A percentile compares a stretch with the other conserved stretches of the same genome.
Evolutionary conservation across 2,113 vertebrate genomes (phyloP).

Genomic region (Todiramphus chloris): DNA sequence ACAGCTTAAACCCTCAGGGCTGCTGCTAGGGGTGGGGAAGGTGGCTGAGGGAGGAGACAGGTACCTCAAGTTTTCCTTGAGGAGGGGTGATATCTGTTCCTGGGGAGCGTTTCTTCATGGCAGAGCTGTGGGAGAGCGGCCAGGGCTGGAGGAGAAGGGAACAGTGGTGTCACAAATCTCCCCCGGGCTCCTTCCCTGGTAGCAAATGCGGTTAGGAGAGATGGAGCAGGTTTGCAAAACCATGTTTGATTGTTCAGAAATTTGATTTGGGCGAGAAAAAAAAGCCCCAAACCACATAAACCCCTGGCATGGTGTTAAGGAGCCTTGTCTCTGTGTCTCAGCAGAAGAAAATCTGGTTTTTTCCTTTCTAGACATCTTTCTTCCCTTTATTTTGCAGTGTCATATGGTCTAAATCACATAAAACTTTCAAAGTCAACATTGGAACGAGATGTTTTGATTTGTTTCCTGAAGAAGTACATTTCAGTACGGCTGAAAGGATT

Average conservation of each 20-base stretch:
- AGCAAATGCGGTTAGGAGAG: background rate
- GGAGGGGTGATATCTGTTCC: background rate
- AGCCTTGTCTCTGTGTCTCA: background rate
- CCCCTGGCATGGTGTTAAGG: background rate
- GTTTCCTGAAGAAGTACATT: conserved; percentile 56
- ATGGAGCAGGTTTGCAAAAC: background rate
- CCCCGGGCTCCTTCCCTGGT: background rate
- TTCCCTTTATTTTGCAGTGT: conserved; percentile 48
- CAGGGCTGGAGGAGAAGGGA: background rate
- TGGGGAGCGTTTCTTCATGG: background rate
- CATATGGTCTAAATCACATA: conserved; percentile 60
- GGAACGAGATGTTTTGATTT: conserved; percentile 50
- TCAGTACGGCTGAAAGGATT: conserved; percentile 17
- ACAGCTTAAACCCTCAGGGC: background rate
- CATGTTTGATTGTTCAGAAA: background rate
- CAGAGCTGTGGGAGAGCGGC: background rate
- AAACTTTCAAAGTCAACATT: conserved; percentile 57
- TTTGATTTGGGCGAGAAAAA: conserved; percentile 6
- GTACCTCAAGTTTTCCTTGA: background rate
- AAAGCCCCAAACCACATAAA: background rate
- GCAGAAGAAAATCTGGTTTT: conserved; percentile 1
- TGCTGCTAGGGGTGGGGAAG: background rate
- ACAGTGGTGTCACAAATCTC: background rate
- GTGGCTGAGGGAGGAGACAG: background rate
- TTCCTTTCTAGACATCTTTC: conserved; percentile 2